Conservation (phyloP, 2,888 invertebrate genomes). For the Lasioglossum lativentre region DNA sequence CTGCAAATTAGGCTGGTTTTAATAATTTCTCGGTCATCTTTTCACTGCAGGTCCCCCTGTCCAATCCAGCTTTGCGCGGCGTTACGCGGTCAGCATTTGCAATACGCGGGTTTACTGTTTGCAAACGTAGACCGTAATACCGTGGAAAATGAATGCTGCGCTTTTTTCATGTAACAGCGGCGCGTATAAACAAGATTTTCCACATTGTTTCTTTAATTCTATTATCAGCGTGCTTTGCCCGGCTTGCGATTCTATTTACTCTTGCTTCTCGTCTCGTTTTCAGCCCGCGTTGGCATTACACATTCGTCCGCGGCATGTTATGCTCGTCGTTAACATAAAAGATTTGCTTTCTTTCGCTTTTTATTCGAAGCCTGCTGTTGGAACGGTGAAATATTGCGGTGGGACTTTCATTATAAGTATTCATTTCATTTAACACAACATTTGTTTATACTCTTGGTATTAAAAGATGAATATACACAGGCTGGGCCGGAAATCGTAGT, state of each 20-base stretch:
- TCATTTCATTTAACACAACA: neutral
- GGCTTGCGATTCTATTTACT: neutral
- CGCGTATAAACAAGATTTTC: neutral
- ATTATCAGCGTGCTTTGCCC: neutral
- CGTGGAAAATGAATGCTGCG: conserved; percentile 8
- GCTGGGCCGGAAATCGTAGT: no score
- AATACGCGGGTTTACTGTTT: conserved; percentile 54
- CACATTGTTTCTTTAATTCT: conserved; percentile 1
- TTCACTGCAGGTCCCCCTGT: neutral
- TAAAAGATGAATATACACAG: neutral
- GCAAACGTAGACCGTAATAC: conserved; percentile 38
- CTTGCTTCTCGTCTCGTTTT: neutral
- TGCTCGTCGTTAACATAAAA: neutral
- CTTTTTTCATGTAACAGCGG: neutral
- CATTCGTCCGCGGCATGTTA: neutral
- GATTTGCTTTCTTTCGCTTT: neutral
- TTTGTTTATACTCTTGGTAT: neutral
- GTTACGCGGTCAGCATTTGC: conserved; percentile 42
- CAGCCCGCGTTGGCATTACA: neutral
- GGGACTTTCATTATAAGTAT: neutral
- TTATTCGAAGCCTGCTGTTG: neutral
- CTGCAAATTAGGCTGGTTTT: conserved; percentile 33
- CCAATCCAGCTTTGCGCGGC: neutral
- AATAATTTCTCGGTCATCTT: conserved; percentile 36
- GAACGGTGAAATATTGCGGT: neutral